Evolutionary conservation across 1,140 invertebrate species (phyloP), one percentile per base, ranked within the genome.

Genomic region (Drosophila mauritiana): DNA sequence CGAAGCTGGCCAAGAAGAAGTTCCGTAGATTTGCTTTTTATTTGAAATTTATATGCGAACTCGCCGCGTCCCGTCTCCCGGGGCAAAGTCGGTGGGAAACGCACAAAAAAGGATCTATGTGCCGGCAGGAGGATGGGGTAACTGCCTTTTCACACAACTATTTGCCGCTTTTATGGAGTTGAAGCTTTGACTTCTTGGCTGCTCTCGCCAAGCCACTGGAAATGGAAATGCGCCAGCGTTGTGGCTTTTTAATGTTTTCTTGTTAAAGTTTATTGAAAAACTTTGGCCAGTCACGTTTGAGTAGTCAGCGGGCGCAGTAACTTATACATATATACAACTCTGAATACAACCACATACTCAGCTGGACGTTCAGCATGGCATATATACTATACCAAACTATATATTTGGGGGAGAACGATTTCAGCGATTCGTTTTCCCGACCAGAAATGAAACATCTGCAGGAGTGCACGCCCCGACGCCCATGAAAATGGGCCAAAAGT

Each of bases 221-320:
- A 85, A 86, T 86, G 82, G 79, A 89, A 86, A 89, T 89, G 79
- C 59, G 75, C 84, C 63, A 73, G 52, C 84, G 63, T 83, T 88
- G 84, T 88, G 84, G 84, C 84, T 88, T 89, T 88, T 89, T 88
- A 89, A 89, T 84, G 84, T 88, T 84, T 88, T 88, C 84, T 89
- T 89, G 84, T 90, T 89, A 89, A 89, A 89, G 84, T 88, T 88
- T 88, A 88, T 88, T 88, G 84, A 88, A 88, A 88, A 89, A 89
- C 80, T 89, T 89, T 89, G 85, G 84, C 76, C 84, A 89, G 84
- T 84, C 85, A 89, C 84, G 84, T 89, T 89, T 89, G 84, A 89
- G 84, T 90, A 89, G 84, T 89, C 84, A 79, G 80, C 80, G 84
- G 82, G 78, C 61, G 67, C 56, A 69, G 67, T 80, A 72, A 74